These are phyloP conservation scores for Cheilosia urbana DNA, from an alignment of 2,888 invertebrate species.

Conservation along the genomic window DNA sequence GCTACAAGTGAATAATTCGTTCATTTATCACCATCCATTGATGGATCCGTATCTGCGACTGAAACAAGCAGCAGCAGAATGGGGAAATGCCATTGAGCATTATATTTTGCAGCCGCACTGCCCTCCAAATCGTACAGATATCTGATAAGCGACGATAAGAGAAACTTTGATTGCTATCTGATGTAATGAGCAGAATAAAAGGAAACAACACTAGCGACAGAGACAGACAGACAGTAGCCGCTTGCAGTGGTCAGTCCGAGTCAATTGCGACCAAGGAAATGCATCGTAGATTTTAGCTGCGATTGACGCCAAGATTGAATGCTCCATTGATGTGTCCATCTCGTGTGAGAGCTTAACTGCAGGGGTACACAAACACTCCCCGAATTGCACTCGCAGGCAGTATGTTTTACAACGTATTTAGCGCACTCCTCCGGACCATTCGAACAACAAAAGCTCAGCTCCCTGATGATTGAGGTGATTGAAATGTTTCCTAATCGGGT, in stretches of 20 bases:
- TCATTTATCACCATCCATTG: slow-evolving; percentile 34
- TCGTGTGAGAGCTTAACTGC: slow-evolving; percentile 13
- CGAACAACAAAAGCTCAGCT: slow-evolving; percentile 33
- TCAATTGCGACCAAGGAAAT: slow-evolving; percentile 24
- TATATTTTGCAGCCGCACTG: neutral
- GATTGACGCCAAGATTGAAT: slow-evolving; percentile 59
- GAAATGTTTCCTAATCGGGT: slow-evolving; percentile 66
- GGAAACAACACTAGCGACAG: slow-evolving; percentile 8
- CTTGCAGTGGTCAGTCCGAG: slow-evolving; percentile 46
- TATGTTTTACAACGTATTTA: slow-evolving; percentile 67
- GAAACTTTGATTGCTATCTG: slow-evolving; percentile 11
- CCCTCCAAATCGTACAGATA: neutral
- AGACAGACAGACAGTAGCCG: slow-evolving; percentile 5
- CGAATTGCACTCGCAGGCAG: slow-evolving; percentile 19
- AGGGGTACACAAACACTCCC: slow-evolving; percentile 56
- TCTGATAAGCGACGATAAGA: slow-evolving; percentile 43
- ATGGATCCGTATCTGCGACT: slow-evolving; percentile 48
- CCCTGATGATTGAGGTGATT: slow-evolving; percentile 64
- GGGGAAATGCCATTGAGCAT: slow-evolving; percentile 33
- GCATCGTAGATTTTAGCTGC: slow-evolving; percentile 57
- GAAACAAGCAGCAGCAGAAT: slow-evolving; percentile 21
- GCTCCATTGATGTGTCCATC: slow-evolving; percentile 68
- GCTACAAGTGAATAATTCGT: slow-evolving; percentile 37
- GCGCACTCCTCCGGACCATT: slow-evolving; percentile 12
- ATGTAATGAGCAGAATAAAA: neutral